phyloP scores from a whole-genome alignment of 1,140 invertebrate genomes.

The Drosophila quadrilineata region DNA sequence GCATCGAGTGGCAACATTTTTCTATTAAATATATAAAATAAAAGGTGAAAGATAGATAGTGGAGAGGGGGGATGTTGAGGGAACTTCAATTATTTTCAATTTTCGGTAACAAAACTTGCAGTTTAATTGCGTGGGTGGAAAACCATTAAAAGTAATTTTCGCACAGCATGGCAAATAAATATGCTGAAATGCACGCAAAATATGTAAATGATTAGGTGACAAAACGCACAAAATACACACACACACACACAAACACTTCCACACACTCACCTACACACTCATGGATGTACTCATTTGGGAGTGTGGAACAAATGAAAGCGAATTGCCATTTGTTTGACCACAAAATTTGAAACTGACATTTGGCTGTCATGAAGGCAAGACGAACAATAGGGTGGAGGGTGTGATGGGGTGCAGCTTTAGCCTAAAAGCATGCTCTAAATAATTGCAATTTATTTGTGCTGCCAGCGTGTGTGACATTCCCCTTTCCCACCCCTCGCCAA shows the following conservation, averaged over 20 bases:
- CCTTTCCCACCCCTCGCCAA: background rate
- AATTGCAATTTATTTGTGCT: conserved; percentile 67
- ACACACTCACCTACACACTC: background rate
- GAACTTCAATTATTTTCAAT: too few species aligned
- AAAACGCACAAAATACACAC: conserved; percentile 30
- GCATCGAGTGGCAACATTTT: background rate
- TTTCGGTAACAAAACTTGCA: too few species aligned
- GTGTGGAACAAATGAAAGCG: conserved; percentile 20
- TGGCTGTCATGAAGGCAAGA: too few species aligned
- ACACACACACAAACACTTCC: background rate
- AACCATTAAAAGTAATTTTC: too few species aligned
- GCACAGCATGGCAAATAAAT: too few species aligned
- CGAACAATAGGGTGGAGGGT: background rate
- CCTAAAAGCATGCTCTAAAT: conserved; percentile 66
- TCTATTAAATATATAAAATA: too few species aligned
- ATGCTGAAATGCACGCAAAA: background rate
- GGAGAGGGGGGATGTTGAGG: too few species aligned
- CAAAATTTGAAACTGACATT: conserved; percentile 57
- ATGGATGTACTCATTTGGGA: background rate
- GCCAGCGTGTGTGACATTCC: conserved; percentile 20
- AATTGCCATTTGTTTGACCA: conserved; percentile 47
- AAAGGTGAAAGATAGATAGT: too few species aligned
- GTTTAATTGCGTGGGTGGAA: too few species aligned
- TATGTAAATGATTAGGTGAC: conserved; percentile 69
- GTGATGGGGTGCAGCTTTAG: background rate